Evolutionary conservation across 2,888 invertebrate species (phyloP).

Genomic region (Phyllotreta striolata): DNA sequence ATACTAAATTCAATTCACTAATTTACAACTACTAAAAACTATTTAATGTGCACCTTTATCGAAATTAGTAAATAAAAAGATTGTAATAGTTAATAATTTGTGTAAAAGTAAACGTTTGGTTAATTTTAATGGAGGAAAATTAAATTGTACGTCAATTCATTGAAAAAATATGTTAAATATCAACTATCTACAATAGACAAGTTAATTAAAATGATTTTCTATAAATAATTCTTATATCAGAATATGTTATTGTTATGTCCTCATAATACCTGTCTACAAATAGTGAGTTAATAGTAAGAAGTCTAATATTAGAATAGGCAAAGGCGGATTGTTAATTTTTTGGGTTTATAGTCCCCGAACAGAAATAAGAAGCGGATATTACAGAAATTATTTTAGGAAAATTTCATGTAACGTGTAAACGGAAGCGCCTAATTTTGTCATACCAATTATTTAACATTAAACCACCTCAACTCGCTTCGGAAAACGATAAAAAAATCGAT

Average conservation of each 20-base stretch:
- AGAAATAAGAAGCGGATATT: constrained; percentile 14
- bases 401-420: neutral
- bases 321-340: constrained; percentile 19
- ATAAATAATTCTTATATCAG: constrained; percentile 2
- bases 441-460: too few relatives aligned
- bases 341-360: constrained; percentile 11
- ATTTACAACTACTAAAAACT: neutral
- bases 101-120: neutral
- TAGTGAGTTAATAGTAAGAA: constrained; percentile 16
- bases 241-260: constrained; percentile 3
- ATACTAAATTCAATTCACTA: constrained; percentile 8
- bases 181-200: too few relatives aligned
- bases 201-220: too few relatives aligned
- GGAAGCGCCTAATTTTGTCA: too few relatives aligned
- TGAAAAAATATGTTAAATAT: too few relatives aligned
- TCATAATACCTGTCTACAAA: constrained; percentile 7
- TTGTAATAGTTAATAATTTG: neutral
- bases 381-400: constrained; percentile 12
- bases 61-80: neutral
- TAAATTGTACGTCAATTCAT: too few relatives aligned
- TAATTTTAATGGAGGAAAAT: neutral
- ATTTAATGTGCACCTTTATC: constrained; percentile 6
- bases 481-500: too few relatives aligned
- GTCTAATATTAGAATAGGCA: constrained; percentile 6
- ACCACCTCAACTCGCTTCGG: too few relatives aligned